These are phyloP conservation scores for Trichopria drosophilae DNA, from an alignment of 2,888 invertebrate genomes.

Conservation along the genomic window DNA sequence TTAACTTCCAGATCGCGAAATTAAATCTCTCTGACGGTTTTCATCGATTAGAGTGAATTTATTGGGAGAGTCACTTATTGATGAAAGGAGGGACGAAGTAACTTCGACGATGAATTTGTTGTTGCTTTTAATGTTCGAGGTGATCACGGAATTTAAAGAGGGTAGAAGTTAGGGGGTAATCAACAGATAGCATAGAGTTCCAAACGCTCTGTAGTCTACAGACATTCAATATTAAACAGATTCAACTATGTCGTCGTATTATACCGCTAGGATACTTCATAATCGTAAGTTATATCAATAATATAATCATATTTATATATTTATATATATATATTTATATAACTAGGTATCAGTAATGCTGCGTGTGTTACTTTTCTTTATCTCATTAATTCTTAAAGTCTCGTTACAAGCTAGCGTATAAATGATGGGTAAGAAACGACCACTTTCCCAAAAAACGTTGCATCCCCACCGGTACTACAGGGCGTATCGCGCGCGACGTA, in stretches of 20 bases:
- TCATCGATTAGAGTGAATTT: too few relatives aligned
- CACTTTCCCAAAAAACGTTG: constrained; percentile 52
- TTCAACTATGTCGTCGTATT: constrained; percentile 56
- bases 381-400: constrained; percentile 44
- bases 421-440: constrained; percentile 59
- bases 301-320: constrained; percentile 53
- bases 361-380: constrained; percentile 40
- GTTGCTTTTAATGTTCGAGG: constrained; percentile 1
- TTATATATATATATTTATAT: constrained; percentile 41
- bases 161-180: constrained; percentile 37
- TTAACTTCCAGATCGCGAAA: too few relatives aligned
- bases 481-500: constrained; percentile 37
- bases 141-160: too few relatives aligned
- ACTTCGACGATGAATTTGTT: constrained; percentile 29
- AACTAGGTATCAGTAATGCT: constrained; percentile 55
- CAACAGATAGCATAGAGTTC: constrained; percentile 58
- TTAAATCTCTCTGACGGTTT: too few relatives aligned
- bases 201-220: constrained; percentile 59
- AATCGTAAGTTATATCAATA: constrained; percentile 58
- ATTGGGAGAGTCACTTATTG: too few relatives aligned
- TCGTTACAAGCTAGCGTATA: constrained; percentile 56
- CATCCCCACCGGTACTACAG: constrained; percentile 49
- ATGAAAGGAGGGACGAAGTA: too few relatives aligned
- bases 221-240: constrained; percentile 59
- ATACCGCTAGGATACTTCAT: constrained; percentile 58